phyloP scores from a whole-genome alignment of 1,140 invertebrate species.

The Apocrypta bakeri region DNA sequence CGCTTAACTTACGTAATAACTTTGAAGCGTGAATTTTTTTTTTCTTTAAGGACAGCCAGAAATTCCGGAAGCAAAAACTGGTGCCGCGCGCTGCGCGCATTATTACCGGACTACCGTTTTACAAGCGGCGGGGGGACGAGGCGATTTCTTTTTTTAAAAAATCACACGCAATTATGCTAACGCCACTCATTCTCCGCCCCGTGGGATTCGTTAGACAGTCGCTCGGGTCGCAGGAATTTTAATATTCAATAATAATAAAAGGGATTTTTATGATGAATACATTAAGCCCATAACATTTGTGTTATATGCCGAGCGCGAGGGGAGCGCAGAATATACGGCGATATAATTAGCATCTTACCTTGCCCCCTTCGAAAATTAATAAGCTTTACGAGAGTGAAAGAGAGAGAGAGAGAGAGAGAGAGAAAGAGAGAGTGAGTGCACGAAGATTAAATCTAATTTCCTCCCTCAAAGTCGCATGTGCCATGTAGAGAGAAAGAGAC shows the following conservation, averaged over 20 bases:
- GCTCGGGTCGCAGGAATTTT: background rate
- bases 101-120: background rate
- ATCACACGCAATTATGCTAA: background rate
- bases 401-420: background rate
- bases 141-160: background rate
- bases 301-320: background rate
- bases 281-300: background rate
- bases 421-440: background rate
- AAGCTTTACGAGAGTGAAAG: background rate
- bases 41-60: background rate
- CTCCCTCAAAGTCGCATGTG: constrained; percentile 15
- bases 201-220: background rate
- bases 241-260: constrained; percentile 4
- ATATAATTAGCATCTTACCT: background rate
- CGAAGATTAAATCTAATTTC: constrained; percentile 39
- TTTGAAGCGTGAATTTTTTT: background rate
- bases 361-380: constrained; percentile 12
- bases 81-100: background rate
- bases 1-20: background rate
- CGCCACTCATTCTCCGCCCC: no score
- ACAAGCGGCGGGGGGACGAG: no score
- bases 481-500: background rate
- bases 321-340: background rate
- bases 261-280: background rate
- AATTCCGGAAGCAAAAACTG: background rate